Conservation (phyloP, 2,888 invertebrate genomes). For the Geotrupes spiniger region DNA sequence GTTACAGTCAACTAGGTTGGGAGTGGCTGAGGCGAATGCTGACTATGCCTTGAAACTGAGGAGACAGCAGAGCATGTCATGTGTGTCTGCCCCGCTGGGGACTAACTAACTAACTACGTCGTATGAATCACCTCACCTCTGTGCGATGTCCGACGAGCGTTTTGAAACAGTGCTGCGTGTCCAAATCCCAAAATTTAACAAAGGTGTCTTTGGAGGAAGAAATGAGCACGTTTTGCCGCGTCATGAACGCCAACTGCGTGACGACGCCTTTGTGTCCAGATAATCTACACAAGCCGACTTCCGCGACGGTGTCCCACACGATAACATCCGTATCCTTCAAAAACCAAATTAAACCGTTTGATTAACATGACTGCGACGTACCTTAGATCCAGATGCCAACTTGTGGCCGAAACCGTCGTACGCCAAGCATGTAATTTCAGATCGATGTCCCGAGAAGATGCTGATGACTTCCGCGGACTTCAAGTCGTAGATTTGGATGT, state of each 20-base stretch:
- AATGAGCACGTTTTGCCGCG: slow-evolving; percentile 65
- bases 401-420: slow-evolving; percentile 83
- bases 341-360: slow-evolving; percentile 15
- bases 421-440: slow-evolving; percentile 75
- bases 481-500: slow-evolving; percentile 79
- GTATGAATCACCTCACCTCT: slow-evolving; percentile 65
- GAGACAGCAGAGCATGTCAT: too few relatives aligned
- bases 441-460: slow-evolving; percentile 80
- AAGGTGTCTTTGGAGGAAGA: slow-evolving; percentile 91
- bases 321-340: slow-evolving; percentile 88
- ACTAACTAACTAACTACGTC: too few relatives aligned
- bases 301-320: slow-evolving; percentile 91
- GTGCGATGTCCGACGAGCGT: slow-evolving; percentile 86
- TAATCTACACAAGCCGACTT: slow-evolving; percentile 84
- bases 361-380: slow-evolving; percentile 36
- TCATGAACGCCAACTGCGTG: slow-evolving; percentile 76
- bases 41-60: too few relatives aligned
- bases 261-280: slow-evolving; percentile 89
- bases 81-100: too few relatives aligned
- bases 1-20: too few relatives aligned
- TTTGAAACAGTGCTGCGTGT: slow-evolving; percentile 92
- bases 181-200: slow-evolving; percentile 96
- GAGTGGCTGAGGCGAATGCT: too few relatives aligned
- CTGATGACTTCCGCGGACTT: slow-evolving; percentile 68
- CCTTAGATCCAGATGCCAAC: slow-evolving; percentile 86